These are phyloP conservation scores for Pangasianodon hypophthalmus DNA, from an alignment of 2,113 vertebrate genomes.

Conservation along the genomic window DNA sequence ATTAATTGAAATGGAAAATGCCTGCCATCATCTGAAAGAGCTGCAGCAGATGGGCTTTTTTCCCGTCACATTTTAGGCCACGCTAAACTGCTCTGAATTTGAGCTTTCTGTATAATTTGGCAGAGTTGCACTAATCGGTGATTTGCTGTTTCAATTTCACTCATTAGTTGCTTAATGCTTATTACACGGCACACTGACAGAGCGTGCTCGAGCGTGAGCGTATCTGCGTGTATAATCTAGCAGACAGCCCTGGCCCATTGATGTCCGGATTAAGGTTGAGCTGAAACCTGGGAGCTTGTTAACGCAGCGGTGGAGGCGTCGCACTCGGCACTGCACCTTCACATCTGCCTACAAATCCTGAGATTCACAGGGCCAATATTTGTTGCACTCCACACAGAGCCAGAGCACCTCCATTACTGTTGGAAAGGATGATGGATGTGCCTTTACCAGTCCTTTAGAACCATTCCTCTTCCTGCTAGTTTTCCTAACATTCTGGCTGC, in stretches of 20 bases:
- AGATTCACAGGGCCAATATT: not conserved
- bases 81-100: not conserved
- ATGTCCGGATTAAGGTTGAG: slow-evolving; percentile 39
- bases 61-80: not conserved
- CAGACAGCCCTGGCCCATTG: not conserved
- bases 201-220: slow-evolving; percentile 1
- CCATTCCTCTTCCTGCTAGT: slow-evolving; percentile 22
- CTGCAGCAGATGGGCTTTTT: slow-evolving; percentile 34
- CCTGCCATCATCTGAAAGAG: slow-evolving; percentile 39
- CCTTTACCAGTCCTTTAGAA: slow-evolving; percentile 30
- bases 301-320: not conserved
- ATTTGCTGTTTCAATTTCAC: slow-evolving; percentile 44
- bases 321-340: not conserved
- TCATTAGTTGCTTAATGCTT: slow-evolving; percentile 46
- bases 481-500: slow-evolving; percentile 23
- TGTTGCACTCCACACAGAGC: not conserved
- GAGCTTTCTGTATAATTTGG: slow-evolving; percentile 30
- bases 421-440: slow-evolving; percentile 23
- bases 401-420: slow-evolving; percentile 6
- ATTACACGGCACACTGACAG: slow-evolving; percentile 14
- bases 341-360: not conserved
- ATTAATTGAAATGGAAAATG: slow-evolving; percentile 51
- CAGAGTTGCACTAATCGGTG: slow-evolving; percentile 22
- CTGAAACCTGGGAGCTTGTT: slow-evolving; percentile 22
- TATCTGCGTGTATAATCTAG: slow-evolving; percentile 28